Evolutionary conservation across 64 coral and sea anemone species (phyloP), one percentile per base, ranked within the genome.

Genomic region (Orbicella faveolata): DNA sequence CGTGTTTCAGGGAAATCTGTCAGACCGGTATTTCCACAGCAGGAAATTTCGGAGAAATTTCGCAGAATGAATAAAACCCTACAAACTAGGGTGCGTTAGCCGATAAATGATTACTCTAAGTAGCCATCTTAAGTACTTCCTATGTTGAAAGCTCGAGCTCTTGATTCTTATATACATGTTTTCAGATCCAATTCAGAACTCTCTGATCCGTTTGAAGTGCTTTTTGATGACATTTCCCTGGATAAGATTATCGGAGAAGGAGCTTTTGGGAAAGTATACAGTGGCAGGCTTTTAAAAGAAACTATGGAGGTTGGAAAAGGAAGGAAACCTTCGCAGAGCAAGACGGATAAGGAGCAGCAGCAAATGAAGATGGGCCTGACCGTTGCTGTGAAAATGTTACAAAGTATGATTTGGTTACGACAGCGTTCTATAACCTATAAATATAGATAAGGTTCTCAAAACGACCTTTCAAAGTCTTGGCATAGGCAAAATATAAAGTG

Each of bases 251-350:
- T 78, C n/a, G 75, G 75, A 78, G 75, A 78, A 44, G 75, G 75
- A 21, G 75, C 75, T 21, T 78, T 78, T 78, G 75, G 75, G 36
- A 78, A 78, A 23, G 75, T 78, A n/a, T 78, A 53, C 19, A 78
- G 75, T 52, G 75, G 37, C 5, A 39, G 51, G 37, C 55, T 59
- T 59, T 52, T 78, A 15, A 78, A 78, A 20, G 15, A 52, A 78
- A 11, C 10, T 11, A 10, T 44, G 7, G 75, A n/a, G 20, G 41
- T 4, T 6, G 7, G 16, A n/a, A 48, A 52, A 19, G 41, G 41
- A 11, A n/a, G 75, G 51, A 23, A 52, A 53, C 23, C 20, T 18
- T 48, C 75, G 1, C 9, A 3, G 20, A 6, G 20, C 21, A 23
- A 44, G 75, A n/a, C 4, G 10, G 36, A 78, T 6, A 44, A 78